phyloP scores from a whole-genome alignment of 2,888 invertebrate species.

The Philereme vetulata region DNA sequence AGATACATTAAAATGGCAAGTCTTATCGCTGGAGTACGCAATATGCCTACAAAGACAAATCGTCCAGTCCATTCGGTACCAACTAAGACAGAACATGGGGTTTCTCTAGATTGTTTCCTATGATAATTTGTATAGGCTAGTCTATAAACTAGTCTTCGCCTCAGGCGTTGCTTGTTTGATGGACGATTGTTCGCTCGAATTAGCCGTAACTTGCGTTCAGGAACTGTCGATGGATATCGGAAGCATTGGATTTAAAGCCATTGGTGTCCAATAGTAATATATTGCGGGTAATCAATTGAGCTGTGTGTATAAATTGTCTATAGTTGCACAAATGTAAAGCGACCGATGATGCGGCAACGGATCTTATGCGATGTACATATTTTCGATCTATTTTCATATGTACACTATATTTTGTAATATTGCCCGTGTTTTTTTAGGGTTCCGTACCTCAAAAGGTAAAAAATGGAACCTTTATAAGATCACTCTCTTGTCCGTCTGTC shows the following conservation, averaged over 20 bases:
- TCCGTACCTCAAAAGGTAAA: too few relatives aligned
- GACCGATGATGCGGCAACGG: too few relatives aligned
- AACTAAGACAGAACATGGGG: constrained; percentile 52
- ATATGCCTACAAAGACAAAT: constrained; percentile 60
- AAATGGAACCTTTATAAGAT: too few relatives aligned
- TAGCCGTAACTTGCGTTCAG: constrained; percentile 39
- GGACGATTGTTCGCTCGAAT: constrained; percentile 40
- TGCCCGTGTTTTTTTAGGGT: too few relatives aligned
- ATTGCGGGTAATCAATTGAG: constrained; percentile 24
- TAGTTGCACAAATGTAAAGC: not conserved
- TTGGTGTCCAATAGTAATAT: constrained; percentile 24
- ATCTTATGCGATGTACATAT: too few relatives aligned
- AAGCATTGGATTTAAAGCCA: constrained; percentile 23
- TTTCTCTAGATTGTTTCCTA: constrained; percentile 59
- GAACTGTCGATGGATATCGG: constrained; percentile 38
- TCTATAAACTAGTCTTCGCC: constrained; percentile 49
- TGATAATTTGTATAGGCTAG: constrained; percentile 52
- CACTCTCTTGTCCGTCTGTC: too few relatives aligned
- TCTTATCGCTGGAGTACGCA: constrained; percentile 49
- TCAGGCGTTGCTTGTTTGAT: constrained; percentile 43
- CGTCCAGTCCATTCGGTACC: constrained; percentile 48
- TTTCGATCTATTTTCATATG: too few relatives aligned
- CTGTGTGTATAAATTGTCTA: constrained; percentile 3
- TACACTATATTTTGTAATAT: too few relatives aligned
- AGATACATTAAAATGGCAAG: constrained; percentile 29